phyloP scores from a whole-genome alignment of 2,113 vertebrate species.

The Bombycilla garrulus region DNA sequence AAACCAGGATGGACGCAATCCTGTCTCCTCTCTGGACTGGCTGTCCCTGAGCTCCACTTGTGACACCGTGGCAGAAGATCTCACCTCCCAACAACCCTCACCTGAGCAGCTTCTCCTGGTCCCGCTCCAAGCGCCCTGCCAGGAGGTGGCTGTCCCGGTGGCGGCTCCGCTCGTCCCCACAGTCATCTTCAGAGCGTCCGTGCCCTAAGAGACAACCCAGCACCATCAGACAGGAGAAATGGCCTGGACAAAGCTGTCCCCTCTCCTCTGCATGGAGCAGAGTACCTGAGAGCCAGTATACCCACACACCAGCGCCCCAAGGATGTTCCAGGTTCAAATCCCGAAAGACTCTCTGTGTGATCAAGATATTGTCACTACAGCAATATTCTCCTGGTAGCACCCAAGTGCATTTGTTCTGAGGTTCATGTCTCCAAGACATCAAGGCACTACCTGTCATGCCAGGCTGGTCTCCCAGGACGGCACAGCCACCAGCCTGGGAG shows the following conservation, averaged over 20 bases:
- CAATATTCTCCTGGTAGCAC: not conserved
- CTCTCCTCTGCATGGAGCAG: not conserved
- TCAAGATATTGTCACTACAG: not conserved
- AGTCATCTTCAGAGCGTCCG: slow-evolving; percentile 82
- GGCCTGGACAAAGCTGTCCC: not conserved
- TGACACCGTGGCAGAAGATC: not conserved
- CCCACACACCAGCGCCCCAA: not conserved
- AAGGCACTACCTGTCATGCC: not conserved
- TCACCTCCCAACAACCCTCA: slow-evolving; percentile 37
- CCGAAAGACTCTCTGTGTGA: not conserved
- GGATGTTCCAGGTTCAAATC: not conserved
- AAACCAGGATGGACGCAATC: not conserved
- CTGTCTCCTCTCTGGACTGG: not conserved
- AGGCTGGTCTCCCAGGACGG: not conserved
- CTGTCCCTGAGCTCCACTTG: not conserved
- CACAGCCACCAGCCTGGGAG: not conserved
- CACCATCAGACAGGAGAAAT: not conserved
- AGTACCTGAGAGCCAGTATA: not conserved
- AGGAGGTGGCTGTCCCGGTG: slow-evolving; percentile 87
- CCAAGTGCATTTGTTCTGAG: not conserved
- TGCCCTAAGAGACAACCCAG: slow-evolving; percentile 58
- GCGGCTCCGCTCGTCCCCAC: slow-evolving; percentile 80
- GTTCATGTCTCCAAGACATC: not conserved
- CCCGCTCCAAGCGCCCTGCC: slow-evolving; percentile 85
- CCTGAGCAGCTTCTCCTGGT: slow-evolving; percentile 95